Base-by-base conservation (phyloP, 2,888 invertebrate species). In the Anagyrus pseudococci region DNA sequence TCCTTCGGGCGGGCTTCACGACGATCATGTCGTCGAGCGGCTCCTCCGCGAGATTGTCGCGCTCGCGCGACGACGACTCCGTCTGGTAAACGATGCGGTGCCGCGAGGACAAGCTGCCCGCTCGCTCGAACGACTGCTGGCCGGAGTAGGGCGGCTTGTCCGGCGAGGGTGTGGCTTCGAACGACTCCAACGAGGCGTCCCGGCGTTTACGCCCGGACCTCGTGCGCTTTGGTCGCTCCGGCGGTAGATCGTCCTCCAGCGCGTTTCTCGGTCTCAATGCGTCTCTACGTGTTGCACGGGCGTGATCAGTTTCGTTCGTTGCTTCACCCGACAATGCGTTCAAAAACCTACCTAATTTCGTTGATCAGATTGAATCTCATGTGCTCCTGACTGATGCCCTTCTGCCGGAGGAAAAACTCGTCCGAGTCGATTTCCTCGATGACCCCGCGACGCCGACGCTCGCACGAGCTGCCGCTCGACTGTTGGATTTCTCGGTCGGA, bases 381-480 rank as follows among this genome's bases (percentile, higher is more conserved):
- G 82, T 92, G 89, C 80, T 92, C 92, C 74, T 89, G 89, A 68
- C 92, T 92, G 75, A 92, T 89, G 66, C 92, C 93, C 77, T 91
- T 89, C 80, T 90, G 90, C 70, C 93, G 86, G 66, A 93, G 84
- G 78, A 93, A 92, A 83, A 93, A 94, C 82, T 94, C 93, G 80
- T 94, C 93, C 46, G 92, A 91, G 76, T 93, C 89, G 69, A 93
- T 91, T 83, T 93, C 92, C 82, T 93, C 93, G 73, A 94, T 86
- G 2, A 92, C 89, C 0, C 89, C 88, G 54, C 85, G 85, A 54
- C 87, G 82, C 23, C 83, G 79, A 29, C 83, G 74, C 47, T 84
- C 85, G 26, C 82, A 80, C 0, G 88, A 87, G 68, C 87, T 88
- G 1, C 85, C 85, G 1, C 87, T 87, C 0, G 88, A 88, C 58